phyloP scores from a whole-genome alignment of 2,113 vertebrate species.

The Oryzias celebensis region DNA sequence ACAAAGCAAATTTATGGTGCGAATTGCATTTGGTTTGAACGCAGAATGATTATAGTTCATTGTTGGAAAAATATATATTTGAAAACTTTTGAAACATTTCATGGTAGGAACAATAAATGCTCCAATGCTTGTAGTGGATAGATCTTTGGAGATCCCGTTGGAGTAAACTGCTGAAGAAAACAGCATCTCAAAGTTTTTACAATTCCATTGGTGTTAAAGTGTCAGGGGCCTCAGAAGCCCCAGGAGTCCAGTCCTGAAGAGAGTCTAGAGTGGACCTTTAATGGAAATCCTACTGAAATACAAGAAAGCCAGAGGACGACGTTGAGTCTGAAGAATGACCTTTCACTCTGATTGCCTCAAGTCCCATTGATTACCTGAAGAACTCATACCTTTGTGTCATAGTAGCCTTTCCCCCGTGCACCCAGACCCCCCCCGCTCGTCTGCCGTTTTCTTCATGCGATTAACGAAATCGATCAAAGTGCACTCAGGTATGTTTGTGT shows the following conservation, averaged over 20 bases:
- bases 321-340: constrained; percentile 45
- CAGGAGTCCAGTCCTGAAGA: constrained; percentile 1
- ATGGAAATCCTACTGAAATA: constrained; percentile 36
- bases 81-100: too few species aligned
- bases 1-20: too few species aligned
- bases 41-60: too few species aligned
- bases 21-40: too few species aligned
- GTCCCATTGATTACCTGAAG: constrained; percentile 58
- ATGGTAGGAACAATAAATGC: too few species aligned
- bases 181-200: constrained; percentile 37
- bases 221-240: constrained; percentile 39
- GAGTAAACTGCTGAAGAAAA: constrained; percentile 7
- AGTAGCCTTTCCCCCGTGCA: neutral
- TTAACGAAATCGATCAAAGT: constrained; percentile 52
- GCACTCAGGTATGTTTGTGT: constrained; percentile 7
- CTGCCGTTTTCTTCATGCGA: constrained; percentile 42
- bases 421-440: constrained; percentile 29
- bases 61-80: too few species aligned
- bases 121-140: too few species aligned
- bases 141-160: too few species aligned
- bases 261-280: constrained; percentile 28
- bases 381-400: constrained; percentile 19
- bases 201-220: constrained; percentile 18
- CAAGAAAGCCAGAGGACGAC: constrained; percentile 20
- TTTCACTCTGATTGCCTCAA: constrained; percentile 59